Evolutionary conservation across 2,888 invertebrate genomes (phyloP).

Genomic region (Tricholauxania praeusta): DNA sequence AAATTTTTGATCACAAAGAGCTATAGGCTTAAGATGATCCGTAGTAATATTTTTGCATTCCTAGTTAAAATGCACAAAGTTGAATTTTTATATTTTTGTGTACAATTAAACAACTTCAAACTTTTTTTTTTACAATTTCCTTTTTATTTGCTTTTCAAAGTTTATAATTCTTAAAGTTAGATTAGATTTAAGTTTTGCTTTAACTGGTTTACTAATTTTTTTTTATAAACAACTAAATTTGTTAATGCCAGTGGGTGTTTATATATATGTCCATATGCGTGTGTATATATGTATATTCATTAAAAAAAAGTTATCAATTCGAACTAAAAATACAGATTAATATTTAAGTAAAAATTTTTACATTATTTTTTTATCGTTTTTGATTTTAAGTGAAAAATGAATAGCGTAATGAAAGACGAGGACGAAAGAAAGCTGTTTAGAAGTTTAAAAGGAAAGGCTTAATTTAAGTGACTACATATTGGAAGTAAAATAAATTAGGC

Average conservation of each 20-base stretch:
- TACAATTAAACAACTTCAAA: constrained; percentile 27
- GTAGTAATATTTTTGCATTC: too few species aligned
- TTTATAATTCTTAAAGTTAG: constrained; percentile 37
- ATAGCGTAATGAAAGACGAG: not conserved
- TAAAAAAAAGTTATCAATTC: constrained; percentile 14
- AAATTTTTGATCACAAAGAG: too few species aligned
- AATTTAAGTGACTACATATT: not conserved
- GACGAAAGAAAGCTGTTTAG: not conserved
- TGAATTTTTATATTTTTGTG: not conserved
- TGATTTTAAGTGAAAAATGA: not conserved
- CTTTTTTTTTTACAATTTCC: constrained; percentile 34
- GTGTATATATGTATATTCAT: constrained; percentile 17
- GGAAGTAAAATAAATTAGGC: constrained; percentile 3
- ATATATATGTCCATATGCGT: not conserved
- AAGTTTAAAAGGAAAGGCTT: constrained; percentile 16
- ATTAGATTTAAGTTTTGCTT: constrained; percentile 43
- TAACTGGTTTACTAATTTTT: constrained; percentile 46
- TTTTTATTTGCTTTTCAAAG: constrained; percentile 37
- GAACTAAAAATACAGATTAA: constrained; percentile 17
- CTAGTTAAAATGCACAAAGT: too few species aligned
- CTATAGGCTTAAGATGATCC: too few species aligned
- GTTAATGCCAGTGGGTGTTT: constrained; percentile 24
- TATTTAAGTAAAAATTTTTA: constrained; percentile 13
- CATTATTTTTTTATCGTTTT: not conserved
- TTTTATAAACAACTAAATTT: constrained; percentile 32